phyloP scores from a whole-genome alignment of 2,888 invertebrate species.

The Cheilosia soror region DNA sequence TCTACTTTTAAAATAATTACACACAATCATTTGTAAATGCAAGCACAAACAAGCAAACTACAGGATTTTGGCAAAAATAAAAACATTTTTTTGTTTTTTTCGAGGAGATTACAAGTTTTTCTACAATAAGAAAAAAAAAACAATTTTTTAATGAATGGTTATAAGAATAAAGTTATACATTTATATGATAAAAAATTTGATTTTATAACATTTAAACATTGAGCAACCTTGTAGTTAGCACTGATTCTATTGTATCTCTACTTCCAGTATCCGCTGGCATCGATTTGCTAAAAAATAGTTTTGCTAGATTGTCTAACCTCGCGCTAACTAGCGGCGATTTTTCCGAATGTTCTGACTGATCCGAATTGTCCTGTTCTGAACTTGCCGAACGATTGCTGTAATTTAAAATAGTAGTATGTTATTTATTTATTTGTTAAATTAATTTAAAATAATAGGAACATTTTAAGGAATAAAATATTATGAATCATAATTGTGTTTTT shows the following conservation, averaged over 20 bases:
- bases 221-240: constrained; percentile 83
- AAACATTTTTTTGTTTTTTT: constrained; percentile 12
- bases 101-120: constrained; percentile 38
- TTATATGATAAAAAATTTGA: background rate
- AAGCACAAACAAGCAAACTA: constrained; percentile 67
- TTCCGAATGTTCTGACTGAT: constrained; percentile 84
- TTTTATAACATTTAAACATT: constrained; percentile 45
- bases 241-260: constrained; percentile 84
- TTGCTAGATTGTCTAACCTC: constrained; percentile 90
- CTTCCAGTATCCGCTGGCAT: constrained; percentile 83
- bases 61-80: constrained; percentile 18
- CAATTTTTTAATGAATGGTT: constrained; percentile 25
- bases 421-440: background rate
- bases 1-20: constrained; percentile 20
- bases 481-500: too few species aligned
- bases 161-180: constrained; percentile 6
- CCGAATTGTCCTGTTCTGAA: constrained; percentile 86
- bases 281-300: constrained; percentile 88
- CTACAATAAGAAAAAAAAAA: constrained; percentile 59
- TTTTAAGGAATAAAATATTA: too few species aligned
- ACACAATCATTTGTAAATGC: constrained; percentile 38
- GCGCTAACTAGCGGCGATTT: constrained; percentile 88
- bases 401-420: constrained; percentile 70
- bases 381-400: constrained; percentile 86
- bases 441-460: background rate